These are phyloP conservation scores for Drosophila neutralis DNA, from an alignment of 2,888 invertebrate species.

Conservation along the genomic window DNA sequence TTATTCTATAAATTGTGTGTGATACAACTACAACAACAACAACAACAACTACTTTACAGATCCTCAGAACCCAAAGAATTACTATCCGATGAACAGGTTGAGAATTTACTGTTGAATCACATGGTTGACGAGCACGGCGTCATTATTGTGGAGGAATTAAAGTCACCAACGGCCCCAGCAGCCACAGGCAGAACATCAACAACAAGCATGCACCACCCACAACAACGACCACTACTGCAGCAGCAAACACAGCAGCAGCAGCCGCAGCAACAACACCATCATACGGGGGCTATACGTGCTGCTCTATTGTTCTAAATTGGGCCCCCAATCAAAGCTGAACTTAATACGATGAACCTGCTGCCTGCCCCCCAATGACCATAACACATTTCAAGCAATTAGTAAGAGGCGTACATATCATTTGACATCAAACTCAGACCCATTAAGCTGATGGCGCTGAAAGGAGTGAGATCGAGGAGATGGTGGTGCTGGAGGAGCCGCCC, in stretches of 20 bases:
- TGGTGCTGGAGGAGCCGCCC: constrained; percentile 13
- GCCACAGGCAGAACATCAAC: constrained; percentile 42
- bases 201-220: constrained; percentile 54
- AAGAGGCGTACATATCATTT: constrained; percentile 57
- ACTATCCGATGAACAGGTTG: constrained; percentile 85
- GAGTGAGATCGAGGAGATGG: not conserved
- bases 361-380: constrained; percentile 23
- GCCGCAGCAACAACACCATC: constrained; percentile 48
- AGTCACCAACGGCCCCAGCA: constrained; percentile 69
- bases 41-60: constrained; percentile 67
- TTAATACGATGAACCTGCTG: constrained; percentile 5
- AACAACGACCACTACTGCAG: constrained; percentile 43
- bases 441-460: constrained; percentile 14
- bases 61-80: constrained; percentile 84
- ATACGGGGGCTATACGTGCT: constrained; percentile 52
- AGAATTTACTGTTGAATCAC: constrained; percentile 83
- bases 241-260: constrained; percentile 29
- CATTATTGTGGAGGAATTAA: constrained; percentile 81
- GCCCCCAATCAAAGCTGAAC: constrained; percentile 7
- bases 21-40: constrained; percentile 33
- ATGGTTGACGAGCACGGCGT: constrained; percentile 82
- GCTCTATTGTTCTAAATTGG: constrained; percentile 61
- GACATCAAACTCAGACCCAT: constrained; percentile 25
- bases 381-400: constrained; percentile 43
- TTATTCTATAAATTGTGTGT: constrained; percentile 30